Percentiles rank a stretch among this genome's conserved stretches.
Conservation (phyloP, 2,797 vertebrate species). For the Chrysolophus pictus region DNA sequence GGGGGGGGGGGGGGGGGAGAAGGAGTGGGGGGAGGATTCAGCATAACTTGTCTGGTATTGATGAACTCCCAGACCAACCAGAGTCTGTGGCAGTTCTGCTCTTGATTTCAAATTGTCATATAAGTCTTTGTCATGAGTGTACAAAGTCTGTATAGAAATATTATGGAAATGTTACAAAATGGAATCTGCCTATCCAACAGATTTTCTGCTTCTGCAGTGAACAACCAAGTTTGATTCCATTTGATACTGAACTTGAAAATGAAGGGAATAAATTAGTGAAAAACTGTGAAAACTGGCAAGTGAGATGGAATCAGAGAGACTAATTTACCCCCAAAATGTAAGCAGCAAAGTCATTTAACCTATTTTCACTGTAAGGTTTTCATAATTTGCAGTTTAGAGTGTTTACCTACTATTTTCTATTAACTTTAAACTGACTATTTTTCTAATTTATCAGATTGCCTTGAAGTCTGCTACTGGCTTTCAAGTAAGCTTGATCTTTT, state of each 20-base stretch:
- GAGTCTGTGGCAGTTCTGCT: neutral
- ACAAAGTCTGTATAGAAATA: neutral
- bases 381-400: neutral
- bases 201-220: neutral
- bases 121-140: neutral
- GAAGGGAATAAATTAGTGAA: neutral
- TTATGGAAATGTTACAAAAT: neutral
- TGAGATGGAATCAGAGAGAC: neutral
- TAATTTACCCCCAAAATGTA: neutral
- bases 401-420: conserved; percentile 32
- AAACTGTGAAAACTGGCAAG: neutral
- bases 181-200: neutral
- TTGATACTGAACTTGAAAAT: neutral
- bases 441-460: conserved; percentile 27
- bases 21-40: neutral
- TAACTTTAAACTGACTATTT: conserved; percentile 24
- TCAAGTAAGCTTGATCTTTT: conserved; percentile 57
- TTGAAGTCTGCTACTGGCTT: conserved; percentile 25
- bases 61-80: neutral
- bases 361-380: neutral
- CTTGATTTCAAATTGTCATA: conserved; percentile 29
- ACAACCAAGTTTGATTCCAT: neutral
- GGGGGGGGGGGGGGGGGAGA: too few species aligned
- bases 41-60: neutral
- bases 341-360: neutral